Conservation (phyloP, 2,113 vertebrate species). For the Pseudorasbora parva region DNA sequence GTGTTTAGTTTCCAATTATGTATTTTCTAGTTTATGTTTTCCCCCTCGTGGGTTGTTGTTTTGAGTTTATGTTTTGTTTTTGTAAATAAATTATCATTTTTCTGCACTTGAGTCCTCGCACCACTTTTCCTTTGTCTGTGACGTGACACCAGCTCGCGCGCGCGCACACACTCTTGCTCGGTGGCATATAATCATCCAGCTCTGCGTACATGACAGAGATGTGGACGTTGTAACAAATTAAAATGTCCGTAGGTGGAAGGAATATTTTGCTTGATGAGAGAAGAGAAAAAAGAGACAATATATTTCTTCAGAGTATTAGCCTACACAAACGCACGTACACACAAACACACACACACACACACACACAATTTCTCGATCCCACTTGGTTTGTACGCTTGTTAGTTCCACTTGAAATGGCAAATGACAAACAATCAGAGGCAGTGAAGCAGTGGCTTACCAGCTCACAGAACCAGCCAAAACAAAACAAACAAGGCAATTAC, state of each 20-base stretch:
- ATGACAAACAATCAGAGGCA: slow-evolving; percentile 77
- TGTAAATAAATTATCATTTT: too few species aligned
- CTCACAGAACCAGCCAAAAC: slow-evolving; percentile 65
- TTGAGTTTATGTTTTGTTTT: too few species aligned
- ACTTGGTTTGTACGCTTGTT: slow-evolving; percentile 74
- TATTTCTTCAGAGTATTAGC: slow-evolving; percentile 50
- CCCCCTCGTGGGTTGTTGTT: too few species aligned
- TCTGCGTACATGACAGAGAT: slow-evolving; percentile 43
- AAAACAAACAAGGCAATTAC: slow-evolving; percentile 68
- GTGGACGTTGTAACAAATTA: slow-evolving; percentile 45
- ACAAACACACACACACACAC: slow-evolving; percentile 40
- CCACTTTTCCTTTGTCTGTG: too few species aligned
- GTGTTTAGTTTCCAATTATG: too few species aligned
- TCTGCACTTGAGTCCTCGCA: too few species aligned
- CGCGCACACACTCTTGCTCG: slow-evolving; percentile 32
- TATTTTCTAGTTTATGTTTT: too few species aligned
- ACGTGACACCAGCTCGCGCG: too few species aligned
- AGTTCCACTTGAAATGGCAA: slow-evolving; percentile 79
- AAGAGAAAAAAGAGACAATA: slow-evolving; percentile 12
- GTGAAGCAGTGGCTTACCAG: slow-evolving; percentile 67
- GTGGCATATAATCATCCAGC: slow-evolving; percentile 43
- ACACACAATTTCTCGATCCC: slow-evolving; percentile 58
- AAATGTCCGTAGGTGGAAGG: slow-evolving; percentile 54
- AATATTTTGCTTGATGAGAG: slow-evolving; percentile 52
- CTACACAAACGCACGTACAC: slow-evolving; percentile 50